Percentiles rank a stretch among this genome's conserved stretches.
phyloP scores from a whole-genome alignment of 2,888 invertebrate genomes.

The Xestia ashworthii region DNA sequence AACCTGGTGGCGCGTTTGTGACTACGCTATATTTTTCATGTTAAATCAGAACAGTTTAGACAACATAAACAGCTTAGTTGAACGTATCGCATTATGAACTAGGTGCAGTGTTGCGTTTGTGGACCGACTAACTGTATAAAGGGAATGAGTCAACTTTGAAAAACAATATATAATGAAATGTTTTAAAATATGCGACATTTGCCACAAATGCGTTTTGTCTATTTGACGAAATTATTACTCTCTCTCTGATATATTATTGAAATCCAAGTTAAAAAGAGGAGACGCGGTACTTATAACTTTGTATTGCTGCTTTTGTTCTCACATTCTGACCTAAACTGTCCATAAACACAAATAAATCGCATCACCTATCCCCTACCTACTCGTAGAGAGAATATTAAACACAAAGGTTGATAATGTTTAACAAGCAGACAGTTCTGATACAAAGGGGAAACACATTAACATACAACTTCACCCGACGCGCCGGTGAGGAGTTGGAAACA shows the following conservation, averaged over 20 bases:
- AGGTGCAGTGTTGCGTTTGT: slow-evolving; percentile 26
- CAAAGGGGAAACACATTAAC: slow-evolving; percentile 90
- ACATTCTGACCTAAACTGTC: slow-evolving; percentile 20
- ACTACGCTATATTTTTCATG: slow-evolving; percentile 60
- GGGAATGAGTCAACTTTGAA: slow-evolving; percentile 19
- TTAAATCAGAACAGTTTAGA: slow-evolving; percentile 57
- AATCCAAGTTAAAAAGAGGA: not conserved
- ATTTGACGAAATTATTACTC: not conserved
- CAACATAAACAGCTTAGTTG: slow-evolving; percentile 49
- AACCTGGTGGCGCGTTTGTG: slow-evolving; percentile 60
- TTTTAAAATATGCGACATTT: slow-evolving; percentile 5
- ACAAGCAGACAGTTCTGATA: slow-evolving; percentile 84
- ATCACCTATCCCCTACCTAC: slow-evolving; percentile 26
- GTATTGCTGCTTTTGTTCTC: not conserved
- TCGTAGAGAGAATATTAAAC: slow-evolving; percentile 50
- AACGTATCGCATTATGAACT: slow-evolving; percentile 56
- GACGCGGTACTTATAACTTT: not conserved
- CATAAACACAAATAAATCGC: slow-evolving; percentile 40
- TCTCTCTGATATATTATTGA: not conserved
- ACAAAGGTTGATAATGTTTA: slow-evolving; percentile 74
- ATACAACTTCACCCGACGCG: slow-evolving; percentile 82
- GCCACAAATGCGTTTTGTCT: no score
- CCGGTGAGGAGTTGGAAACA: slow-evolving; percentile 86
- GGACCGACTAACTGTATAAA: slow-evolving; percentile 12
- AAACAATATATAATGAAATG: slow-evolving; percentile 6